phyloP scores from a whole-genome alignment of 2,797 vertebrate species.

The Halcyon chelicuti region DNA sequence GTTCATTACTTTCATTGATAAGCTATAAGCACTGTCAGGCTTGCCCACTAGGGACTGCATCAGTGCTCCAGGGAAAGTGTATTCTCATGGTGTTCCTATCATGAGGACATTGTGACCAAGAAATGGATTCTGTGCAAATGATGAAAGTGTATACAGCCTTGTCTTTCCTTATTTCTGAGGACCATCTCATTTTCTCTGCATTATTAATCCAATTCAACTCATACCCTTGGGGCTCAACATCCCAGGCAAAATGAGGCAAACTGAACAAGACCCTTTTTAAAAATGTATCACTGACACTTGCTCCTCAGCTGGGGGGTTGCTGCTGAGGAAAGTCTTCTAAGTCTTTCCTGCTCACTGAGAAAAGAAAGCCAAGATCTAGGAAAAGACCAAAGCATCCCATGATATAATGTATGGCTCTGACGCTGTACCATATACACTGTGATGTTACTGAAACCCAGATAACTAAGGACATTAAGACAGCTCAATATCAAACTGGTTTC shows the following conservation, averaged over 20 bases:
- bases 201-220: neutral
- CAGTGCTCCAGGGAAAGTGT: neutral
- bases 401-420: neutral
- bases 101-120: neutral
- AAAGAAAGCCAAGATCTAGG: neutral
- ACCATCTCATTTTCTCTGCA: neutral
- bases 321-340: neutral
- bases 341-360: neutral
- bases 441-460: neutral
- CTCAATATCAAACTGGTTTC: neutral
- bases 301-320: neutral
- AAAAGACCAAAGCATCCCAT: neutral
- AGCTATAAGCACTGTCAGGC: constrained; percentile 39
- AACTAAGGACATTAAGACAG: neutral
- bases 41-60: neutral
- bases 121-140: neutral
- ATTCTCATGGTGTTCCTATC: neutral
- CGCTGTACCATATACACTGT: neutral
- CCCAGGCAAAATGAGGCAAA: neutral
- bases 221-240: neutral
- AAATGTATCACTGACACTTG: neutral
- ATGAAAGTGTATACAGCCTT: neutral
- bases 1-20: constrained; percentile 65
- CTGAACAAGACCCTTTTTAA: neutral
- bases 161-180: neutral